A percentile compares a stretch with the other conserved stretches of the same genome.
Conservation (phyloP, 2,113 vertebrate species). For the Brachypodius melanocephalos region DNA sequence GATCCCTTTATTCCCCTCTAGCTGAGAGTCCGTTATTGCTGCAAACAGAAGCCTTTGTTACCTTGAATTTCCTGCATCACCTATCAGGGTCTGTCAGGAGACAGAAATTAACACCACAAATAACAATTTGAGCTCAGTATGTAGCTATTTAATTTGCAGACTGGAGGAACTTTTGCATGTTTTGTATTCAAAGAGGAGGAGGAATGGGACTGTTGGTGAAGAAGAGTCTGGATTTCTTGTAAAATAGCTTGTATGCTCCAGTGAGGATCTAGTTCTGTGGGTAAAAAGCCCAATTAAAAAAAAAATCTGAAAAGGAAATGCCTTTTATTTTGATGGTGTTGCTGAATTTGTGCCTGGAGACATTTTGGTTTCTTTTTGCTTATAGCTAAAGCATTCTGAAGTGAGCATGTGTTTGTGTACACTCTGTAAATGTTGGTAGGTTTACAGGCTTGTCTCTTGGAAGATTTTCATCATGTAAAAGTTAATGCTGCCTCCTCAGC, state of each 20-base stretch:
- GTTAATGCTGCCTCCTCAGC: not conserved
- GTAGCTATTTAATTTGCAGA: slow-evolving; percentile 24
- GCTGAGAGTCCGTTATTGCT: slow-evolving; percentile 16
- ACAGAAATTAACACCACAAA: slow-evolving; percentile 54
- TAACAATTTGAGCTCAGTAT: slow-evolving; percentile 2
- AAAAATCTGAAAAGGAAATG: not conserved
- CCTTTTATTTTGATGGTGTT: not conserved
- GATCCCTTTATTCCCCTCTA: not conserved
- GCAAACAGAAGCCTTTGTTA: slow-evolving; percentile 51
- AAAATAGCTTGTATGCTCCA: not conserved
- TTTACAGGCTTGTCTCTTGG: not conserved
- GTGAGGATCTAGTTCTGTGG: not conserved
- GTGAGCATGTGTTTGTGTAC: not conserved
- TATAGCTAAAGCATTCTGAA: not conserved
- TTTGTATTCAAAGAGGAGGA: not conserved
- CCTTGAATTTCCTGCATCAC: slow-evolving; percentile 38
- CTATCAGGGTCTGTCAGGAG: slow-evolving; percentile 39
- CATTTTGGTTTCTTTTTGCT: not conserved
- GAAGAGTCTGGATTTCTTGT: not conserved
- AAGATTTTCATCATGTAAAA: not conserved
- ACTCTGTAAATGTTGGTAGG: not conserved
- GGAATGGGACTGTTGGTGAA: not conserved
- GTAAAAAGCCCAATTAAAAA: not conserved
- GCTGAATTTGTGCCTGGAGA: not conserved
- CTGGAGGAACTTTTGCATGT: not conserved